These are phyloP conservation scores for Stenodema calcarata DNA, from an alignment of 2,888 invertebrate species.

Conservation along the genomic window DNA sequence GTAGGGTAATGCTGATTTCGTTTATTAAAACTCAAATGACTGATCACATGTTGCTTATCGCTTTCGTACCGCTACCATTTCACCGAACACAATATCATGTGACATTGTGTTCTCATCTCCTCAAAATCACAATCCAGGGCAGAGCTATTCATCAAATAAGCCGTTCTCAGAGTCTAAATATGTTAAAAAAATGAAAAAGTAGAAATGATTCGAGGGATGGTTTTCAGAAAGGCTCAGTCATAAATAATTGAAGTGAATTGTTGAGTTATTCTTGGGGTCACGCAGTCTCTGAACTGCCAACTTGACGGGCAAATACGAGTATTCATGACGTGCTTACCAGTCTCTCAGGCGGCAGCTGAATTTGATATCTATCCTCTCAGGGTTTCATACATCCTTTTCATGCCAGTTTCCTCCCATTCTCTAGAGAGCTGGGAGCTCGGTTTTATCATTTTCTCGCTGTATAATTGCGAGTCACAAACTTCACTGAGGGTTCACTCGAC, in stretches of 20 bases:
- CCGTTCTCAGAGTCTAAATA: too few relatives aligned
- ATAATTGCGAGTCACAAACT: neutral
- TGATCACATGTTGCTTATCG: too few relatives aligned
- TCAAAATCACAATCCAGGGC: too few relatives aligned
- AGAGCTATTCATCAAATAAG: too few relatives aligned
- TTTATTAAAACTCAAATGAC: too few relatives aligned
- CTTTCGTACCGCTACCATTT: too few relatives aligned
- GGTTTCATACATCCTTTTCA: neutral
- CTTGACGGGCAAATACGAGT: neutral
- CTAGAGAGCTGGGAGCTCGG: neutral
- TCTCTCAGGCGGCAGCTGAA: neutral
- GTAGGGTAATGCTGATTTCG: too few relatives aligned
- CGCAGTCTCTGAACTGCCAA: neutral
- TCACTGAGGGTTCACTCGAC: neutral
- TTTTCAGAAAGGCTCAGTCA: neutral
- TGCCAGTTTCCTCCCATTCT: neutral
- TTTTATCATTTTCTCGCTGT: neutral
- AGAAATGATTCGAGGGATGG: too few relatives aligned
- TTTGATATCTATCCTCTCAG: neutral
- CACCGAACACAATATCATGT: too few relatives aligned
- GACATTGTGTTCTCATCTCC: too few relatives aligned
- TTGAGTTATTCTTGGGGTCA: neutral
- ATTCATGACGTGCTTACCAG: neutral
- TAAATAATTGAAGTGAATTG: neutral
- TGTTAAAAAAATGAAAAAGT: too few relatives aligned